Percentiles rank a stretch among this genome's conserved stretches.
These are phyloP conservation scores for Falco biarmicus DNA, from an alignment of 2,797 vertebrate species.

Conservation along the genomic window DNA sequence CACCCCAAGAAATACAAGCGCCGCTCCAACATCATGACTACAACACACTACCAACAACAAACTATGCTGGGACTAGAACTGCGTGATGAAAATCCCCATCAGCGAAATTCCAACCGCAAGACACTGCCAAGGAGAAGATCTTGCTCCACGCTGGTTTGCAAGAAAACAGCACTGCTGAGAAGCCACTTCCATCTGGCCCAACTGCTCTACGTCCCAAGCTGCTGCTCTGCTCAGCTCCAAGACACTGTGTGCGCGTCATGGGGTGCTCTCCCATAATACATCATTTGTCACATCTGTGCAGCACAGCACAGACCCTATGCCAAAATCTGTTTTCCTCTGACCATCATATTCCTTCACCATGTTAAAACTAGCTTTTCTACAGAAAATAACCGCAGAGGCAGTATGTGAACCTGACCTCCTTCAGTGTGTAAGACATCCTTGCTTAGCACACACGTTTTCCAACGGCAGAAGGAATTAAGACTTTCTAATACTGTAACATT, in stretches of 20 bases:
- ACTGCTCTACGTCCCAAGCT: not conserved
- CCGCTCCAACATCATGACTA: not conserved
- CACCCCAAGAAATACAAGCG: not conserved
- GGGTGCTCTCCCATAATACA: not conserved
- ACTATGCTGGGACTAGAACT: not conserved
- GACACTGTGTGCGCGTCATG: rapidly evolving
- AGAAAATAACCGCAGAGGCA: rapidly evolving
- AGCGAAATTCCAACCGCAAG: not conserved
- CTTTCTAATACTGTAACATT: not conserved
- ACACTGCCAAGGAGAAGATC: not conserved
- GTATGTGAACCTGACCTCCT: not conserved
- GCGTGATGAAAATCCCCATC: not conserved
- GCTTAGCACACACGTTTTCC: rapidly evolving
- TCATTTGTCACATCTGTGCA: rapidly evolving
- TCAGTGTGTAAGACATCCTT: no score
- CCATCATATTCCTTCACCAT: not conserved
- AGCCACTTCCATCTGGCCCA: not conserved
- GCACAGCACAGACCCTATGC: rapidly evolving
- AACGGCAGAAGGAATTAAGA: not conserved
- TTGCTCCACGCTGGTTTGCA: not conserved
- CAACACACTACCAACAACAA: not conserved
- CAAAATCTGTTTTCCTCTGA: not conserved
- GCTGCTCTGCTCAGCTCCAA: not conserved
- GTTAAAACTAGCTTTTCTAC: not conserved
- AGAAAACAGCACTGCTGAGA: not conserved